Evolutionary conservation across 1,140 invertebrate species (phyloP), one percentile per base, ranked within the genome.

Genomic region (Scaptodrosophila lebanonensis): DNA sequence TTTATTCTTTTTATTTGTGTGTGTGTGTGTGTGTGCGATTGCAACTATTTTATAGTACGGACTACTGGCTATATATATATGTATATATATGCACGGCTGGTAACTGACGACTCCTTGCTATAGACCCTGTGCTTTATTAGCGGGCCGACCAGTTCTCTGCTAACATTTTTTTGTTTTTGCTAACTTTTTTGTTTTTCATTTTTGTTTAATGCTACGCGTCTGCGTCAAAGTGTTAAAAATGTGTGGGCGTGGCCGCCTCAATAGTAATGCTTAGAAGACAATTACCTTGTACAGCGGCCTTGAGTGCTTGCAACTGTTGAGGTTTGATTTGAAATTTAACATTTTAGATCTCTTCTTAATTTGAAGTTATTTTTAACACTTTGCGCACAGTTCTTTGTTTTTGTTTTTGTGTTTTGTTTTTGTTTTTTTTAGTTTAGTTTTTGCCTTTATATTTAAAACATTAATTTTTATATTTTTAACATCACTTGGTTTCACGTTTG

Each of bases 401-500:
- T 38, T 25, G 11, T 27, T 51, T 42, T 59, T 66, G 58, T 47
- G 40, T 53, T 67, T 66, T 59, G 59, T 54, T 66, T 44, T 43
- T 29, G 17, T 35, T 62, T 64, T 66, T 59, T 44, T 79, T 79
- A 63, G 52, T 76, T 82, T 38, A 38, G 13, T 9, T 38, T 12
- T 38, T 16, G 17, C 17, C 17, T 38, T 12, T 6, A 12, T 13
- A 4, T 82, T 73, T 73, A 84, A 72, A 73, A 82, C 68, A 8
- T 25, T 25, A 4, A 25, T 3, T 49, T 59, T 49, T 60, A 51
- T 43, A n/a, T 45, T 59, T 50, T 51, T 33, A 85, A 85, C 83
- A 85, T 85, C 82, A 85, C 83, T 84, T 84, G 69, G 82, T 85
- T 84, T 84, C 83, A 84, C 62, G 76, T 85, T 85, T 85, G 83